These are phyloP conservation scores for Silurus asotus DNA, from an alignment of 2,113 vertebrate species.

Conservation along the genomic window DNA sequence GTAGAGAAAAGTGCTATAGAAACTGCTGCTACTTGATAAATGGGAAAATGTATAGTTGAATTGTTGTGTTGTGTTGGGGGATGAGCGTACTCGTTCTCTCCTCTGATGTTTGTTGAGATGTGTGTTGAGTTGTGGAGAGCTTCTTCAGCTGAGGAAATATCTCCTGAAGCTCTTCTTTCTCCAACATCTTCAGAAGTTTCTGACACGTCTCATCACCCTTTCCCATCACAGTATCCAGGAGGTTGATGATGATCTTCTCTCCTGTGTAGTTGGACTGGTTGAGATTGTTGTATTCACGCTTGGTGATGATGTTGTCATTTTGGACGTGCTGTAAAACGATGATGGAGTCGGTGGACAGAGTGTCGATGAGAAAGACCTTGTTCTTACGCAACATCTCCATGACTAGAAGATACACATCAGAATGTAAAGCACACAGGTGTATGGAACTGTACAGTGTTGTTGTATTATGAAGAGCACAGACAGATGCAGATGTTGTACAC, in stretches of 20 bases:
- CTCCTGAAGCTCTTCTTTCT: neutral
- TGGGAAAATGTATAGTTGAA: too few relatives aligned
- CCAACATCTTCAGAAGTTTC: neutral
- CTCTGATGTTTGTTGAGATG: neutral
- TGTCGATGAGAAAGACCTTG: slow-evolving; percentile 4
- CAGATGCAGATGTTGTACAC: too few relatives aligned
- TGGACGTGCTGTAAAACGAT: neutral
- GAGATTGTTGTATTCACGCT: neutral
- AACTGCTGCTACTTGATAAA: too few relatives aligned
- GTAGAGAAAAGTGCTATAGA: neutral
- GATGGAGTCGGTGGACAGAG: neutral
- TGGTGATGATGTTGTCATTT: neutral
- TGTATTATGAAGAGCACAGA: too few relatives aligned
- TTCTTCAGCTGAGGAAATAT: slow-evolving; percentile 5
- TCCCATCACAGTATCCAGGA: slow-evolving; percentile 22
- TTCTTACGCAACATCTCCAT: slow-evolving; percentile 2
- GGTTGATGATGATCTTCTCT: slow-evolving; percentile 2
- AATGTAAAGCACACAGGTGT: too few relatives aligned
- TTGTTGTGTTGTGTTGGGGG: too few relatives aligned
- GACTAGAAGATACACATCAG: neutral
- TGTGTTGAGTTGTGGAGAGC: neutral
- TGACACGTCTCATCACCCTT: neutral
- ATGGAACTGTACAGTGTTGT: too few relatives aligned
- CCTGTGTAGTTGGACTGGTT: neutral
- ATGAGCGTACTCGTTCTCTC: too few relatives aligned